Evolutionary conservation across 2,888 invertebrate genomes (phyloP).

Genomic region (Seira musarum): DNA sequence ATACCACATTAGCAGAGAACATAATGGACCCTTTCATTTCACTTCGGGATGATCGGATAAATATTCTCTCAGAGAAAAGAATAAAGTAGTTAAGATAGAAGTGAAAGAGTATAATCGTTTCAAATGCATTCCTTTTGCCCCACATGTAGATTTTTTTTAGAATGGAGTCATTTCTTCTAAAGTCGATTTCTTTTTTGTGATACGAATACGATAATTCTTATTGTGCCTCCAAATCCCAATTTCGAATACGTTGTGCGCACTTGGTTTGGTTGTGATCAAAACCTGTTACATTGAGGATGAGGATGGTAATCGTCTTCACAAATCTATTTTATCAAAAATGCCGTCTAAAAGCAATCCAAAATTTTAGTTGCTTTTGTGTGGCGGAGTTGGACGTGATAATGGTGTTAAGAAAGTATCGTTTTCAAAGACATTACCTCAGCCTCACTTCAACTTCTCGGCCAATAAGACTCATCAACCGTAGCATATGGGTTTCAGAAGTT

Average conservation of each 20-base stretch:
- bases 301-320: too few relatives aligned
- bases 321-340: not conserved
- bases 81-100: too few relatives aligned
- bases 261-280: constrained; percentile 35
- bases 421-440: not conserved
- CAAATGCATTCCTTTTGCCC: constrained; percentile 32
- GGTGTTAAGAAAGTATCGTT: not conserved
- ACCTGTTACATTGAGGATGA: constrained; percentile 34
- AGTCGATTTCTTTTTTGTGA: not conserved
- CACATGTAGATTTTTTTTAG: constrained; percentile 28
- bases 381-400: not conserved
- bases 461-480: too few relatives aligned
- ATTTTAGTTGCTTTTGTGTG: not conserved
- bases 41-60: constrained; percentile 38
- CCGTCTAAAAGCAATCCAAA: not conserved
- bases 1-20: constrained; percentile 12
- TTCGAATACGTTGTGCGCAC: too few relatives aligned
- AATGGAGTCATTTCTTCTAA: not conserved
- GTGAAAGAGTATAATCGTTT: constrained; percentile 27
- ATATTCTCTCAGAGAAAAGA: constrained; percentile 27
- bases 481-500: not conserved
- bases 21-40: constrained; percentile 45
- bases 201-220: constrained; percentile 13
- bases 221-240: constrained; percentile 10
- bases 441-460: not conserved